phyloP scores from a whole-genome alignment of 1,140 invertebrate species.

The Schlechtendalia chinensis region DNA sequence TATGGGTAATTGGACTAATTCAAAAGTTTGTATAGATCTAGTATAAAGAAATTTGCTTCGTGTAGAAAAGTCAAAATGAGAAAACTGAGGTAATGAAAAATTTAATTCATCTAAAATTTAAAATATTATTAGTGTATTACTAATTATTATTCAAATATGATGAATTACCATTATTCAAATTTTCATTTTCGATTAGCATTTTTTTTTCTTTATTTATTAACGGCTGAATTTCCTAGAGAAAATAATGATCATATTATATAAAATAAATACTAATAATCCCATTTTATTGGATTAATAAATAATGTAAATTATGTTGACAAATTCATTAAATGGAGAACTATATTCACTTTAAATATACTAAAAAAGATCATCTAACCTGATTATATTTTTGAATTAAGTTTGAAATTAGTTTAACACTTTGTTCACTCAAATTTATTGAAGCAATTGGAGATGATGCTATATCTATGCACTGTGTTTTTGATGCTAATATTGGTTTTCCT shows the following conservation, averaged over 20 bases:
- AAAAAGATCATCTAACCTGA: slow-evolving; percentile 13
- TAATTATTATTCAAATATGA: neutral
- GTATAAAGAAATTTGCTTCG: slow-evolving; percentile 10
- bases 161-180: neutral
- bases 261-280: no score
- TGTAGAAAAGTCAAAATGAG: slow-evolving; percentile 10
- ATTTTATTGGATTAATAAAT: no score
- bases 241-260: neutral
- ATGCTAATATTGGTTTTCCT: slow-evolving; percentile 38
- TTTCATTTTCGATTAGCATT: neutral
- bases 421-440: slow-evolving; percentile 34
- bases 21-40: neutral
- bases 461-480: slow-evolving; percentile 25
- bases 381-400: slow-evolving; percentile 41
- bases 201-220: slow-evolving; percentile 41
- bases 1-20: slow-evolving; percentile 33
- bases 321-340: neutral
- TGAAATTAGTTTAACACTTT: slow-evolving; percentile 42
- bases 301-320: no score
- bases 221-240: slow-evolving; percentile 7
- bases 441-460: slow-evolving; percentile 32
- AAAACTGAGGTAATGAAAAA: slow-evolving; percentile 23
- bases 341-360: neutral
- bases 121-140: neutral
- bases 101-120: neutral